These are phyloP conservation scores for Phymorhynchus buccinoides DNA, from an alignment of 1,140 invertebrate genomes.

Conservation along the genomic window DNA sequence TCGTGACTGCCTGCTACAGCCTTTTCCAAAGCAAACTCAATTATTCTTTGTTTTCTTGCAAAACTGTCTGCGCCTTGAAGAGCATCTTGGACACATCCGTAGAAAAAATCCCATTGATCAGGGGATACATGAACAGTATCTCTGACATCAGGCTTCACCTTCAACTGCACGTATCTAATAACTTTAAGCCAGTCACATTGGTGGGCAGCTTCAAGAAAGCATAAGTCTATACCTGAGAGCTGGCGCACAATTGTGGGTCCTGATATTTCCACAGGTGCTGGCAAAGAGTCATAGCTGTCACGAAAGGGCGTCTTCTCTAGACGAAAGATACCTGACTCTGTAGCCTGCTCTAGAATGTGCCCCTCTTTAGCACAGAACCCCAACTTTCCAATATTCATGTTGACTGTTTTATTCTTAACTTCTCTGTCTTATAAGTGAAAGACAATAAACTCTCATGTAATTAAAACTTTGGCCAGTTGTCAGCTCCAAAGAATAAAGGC, in stretches of 20 bases:
- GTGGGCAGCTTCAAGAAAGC: background rate
- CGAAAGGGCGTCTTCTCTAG: background rate
- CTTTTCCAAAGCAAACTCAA: background rate
- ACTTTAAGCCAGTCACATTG: background rate
- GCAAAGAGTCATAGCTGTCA: background rate
- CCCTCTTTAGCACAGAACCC: background rate
- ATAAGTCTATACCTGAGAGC: too few species aligned
- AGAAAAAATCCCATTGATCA: background rate
- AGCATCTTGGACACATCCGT: background rate
- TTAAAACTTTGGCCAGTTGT: too few species aligned
- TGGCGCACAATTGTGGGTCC: too few species aligned
- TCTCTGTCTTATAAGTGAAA: background rate
- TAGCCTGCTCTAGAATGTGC: background rate
- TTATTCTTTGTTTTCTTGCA: background rate
- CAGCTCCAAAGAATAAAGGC: too few species aligned
- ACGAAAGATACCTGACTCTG: background rate
- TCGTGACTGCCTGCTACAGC: background rate
- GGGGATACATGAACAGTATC: background rate
- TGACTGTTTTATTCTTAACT: too few species aligned
- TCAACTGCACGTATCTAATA: background rate
- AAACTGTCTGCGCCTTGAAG: background rate
- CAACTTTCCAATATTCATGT: background rate
- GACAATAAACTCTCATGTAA: too few species aligned
- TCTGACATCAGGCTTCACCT: background rate
- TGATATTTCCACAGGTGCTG: background rate